Conservation (phyloP, 2,113 vertebrate genomes). For the Macrotus californicus region DNA sequence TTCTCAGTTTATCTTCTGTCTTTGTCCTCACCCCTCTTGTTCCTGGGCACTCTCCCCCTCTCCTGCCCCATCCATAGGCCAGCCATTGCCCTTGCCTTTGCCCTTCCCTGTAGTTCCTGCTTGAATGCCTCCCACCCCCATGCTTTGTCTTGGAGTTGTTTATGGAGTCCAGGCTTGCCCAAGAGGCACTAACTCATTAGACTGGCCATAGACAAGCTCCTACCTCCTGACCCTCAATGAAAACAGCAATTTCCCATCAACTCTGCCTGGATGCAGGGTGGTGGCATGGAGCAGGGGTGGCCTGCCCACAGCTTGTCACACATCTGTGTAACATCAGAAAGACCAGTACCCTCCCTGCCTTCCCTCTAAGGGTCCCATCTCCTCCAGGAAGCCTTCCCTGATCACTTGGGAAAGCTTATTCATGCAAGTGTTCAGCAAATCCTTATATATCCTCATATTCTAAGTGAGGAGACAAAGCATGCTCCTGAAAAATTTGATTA, state of each 20-base stretch:
- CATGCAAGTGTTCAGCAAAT: background rate
- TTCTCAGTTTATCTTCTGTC: background rate
- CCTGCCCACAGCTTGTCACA: background rate
- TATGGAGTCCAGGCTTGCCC: background rate
- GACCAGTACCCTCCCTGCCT: background rate
- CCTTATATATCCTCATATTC: background rate
- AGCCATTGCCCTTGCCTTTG: background rate
- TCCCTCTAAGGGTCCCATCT: background rate
- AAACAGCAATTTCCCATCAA: background rate
- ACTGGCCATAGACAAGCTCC: background rate
- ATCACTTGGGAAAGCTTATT: background rate
- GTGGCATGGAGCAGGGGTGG: background rate
- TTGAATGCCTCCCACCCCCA: background rate
- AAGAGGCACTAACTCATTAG: background rate
- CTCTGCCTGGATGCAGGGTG: background rate
- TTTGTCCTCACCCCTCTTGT: background rate
- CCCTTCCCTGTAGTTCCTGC: background rate
- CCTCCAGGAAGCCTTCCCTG: background rate
- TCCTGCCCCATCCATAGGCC: background rate
- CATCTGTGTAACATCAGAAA: background rate
- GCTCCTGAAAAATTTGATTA: background rate
- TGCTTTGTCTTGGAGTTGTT: background rate
- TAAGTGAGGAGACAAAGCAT: background rate
- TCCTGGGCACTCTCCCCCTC: background rate
- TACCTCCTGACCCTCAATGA: background rate